Evolutionary conservation across 2,888 invertebrate species (phyloP).

Genomic region (Apoderus coryli): DNA sequence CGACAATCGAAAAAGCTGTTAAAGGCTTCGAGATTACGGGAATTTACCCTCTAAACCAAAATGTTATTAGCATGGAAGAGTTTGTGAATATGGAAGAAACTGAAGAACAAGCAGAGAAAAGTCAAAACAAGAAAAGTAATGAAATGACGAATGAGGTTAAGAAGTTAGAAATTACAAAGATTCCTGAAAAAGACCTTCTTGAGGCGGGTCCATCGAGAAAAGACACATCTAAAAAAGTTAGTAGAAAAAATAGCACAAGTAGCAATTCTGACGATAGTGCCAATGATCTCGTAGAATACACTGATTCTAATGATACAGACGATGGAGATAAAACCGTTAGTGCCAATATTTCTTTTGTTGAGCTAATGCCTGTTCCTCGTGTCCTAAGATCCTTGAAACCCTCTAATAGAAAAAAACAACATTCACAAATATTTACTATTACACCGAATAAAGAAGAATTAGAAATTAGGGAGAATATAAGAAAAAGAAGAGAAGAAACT

Average conservation of each 20-base stretch:
- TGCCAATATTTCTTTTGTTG: constrained; percentile 4
- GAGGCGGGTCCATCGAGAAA: constrained; percentile 6
- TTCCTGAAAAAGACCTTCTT: constrained; percentile 7
- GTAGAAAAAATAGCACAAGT: background rate
- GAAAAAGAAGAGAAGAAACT: constrained; percentile 6
- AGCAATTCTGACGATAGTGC: constrained; percentile 8
- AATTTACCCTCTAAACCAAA: no score
- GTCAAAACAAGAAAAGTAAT: no score
- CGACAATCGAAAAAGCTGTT: no score
- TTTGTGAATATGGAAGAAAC: no score
- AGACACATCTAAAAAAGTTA: background rate
- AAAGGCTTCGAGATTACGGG: no score
- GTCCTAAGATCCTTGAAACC: constrained; percentile 4
- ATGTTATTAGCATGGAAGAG: no score
- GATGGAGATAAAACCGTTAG: constrained; percentile 6
- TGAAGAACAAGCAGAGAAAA: no score
- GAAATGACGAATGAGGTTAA: no score
- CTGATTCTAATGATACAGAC: constrained; percentile 4
- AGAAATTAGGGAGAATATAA: constrained; percentile 6
- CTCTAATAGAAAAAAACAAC: constrained; percentile 6
- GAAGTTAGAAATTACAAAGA: no score
- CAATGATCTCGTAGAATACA: constrained; percentile 7
- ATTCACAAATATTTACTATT: constrained; percentile 8
- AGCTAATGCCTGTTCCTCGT: background rate
- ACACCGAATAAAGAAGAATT: constrained; percentile 5